Conservation (phyloP, 2,113 vertebrate species). For the Rallus limicola region DNA sequence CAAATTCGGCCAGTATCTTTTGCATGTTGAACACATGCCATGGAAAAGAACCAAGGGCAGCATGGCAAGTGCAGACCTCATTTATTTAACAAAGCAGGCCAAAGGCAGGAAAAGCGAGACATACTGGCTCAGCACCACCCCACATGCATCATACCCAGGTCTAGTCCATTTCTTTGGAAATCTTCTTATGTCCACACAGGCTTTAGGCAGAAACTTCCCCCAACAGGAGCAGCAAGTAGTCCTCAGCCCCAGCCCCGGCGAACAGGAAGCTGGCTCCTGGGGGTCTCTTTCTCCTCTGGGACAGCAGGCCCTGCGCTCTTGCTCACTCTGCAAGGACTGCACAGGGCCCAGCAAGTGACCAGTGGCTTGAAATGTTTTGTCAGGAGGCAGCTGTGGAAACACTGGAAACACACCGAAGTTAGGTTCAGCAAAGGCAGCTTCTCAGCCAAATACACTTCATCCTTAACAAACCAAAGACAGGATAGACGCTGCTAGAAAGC, state of each 20-base stretch:
- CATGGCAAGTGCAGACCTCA: fast-evolving
- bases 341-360: fast-evolving
- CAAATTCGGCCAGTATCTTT: not conserved
- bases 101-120: not conserved
- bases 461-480: not conserved
- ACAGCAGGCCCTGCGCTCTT: fast-evolving
- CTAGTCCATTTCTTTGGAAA: not conserved
- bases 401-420: not conserved
- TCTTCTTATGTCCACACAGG: not conserved
- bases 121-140: not conserved
- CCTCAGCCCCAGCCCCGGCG: not conserved
- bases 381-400: not conserved
- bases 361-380: not conserved
- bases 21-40: not conserved
- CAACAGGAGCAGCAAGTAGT: fast-evolving
- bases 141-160: not conserved
- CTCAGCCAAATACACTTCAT: not conserved
- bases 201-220: not conserved
- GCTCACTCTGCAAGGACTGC: not conserved
- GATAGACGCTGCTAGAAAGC: not conserved
- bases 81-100: not conserved
- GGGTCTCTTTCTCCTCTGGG: not conserved
- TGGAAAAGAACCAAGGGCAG: not conserved
- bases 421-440: not conserved
- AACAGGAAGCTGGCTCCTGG: too few species aligned